Percentiles rank a stretch among this genome's conserved stretches.
phyloP scores from a whole-genome alignment of 2,797 vertebrate species.

The Peromyscus nudipes region DNA sequence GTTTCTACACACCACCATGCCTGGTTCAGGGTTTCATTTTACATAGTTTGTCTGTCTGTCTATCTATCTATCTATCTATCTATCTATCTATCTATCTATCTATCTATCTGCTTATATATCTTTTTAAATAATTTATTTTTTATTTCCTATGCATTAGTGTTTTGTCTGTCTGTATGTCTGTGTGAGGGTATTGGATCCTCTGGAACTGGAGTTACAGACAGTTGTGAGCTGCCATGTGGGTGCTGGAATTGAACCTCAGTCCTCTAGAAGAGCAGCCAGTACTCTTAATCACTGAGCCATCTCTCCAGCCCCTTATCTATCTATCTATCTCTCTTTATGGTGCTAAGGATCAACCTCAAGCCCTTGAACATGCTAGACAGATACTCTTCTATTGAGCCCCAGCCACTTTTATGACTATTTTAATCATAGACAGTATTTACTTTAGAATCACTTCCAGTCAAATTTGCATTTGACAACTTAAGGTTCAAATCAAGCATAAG shows the following conservation, averaged over 20 bases:
- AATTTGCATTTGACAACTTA: constrained; percentile 51
- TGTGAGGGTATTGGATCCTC: not conserved
- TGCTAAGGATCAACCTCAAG: not conserved
- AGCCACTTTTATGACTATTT: not conserved
- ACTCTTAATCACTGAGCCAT: not conserved
- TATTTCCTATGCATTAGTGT: not conserved
- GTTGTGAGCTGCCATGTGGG: not conserved
- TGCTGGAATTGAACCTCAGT: not conserved
- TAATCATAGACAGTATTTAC: constrained; percentile 12
- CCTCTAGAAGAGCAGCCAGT: not conserved
- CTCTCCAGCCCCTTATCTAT: not conserved
- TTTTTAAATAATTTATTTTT: not conserved
- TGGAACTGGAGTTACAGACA: not conserved
- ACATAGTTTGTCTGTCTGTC: not conserved
- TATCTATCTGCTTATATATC: too few relatives aligned
- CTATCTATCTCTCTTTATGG: not conserved
- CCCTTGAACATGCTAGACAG: not conserved
- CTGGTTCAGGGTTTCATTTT: not conserved
- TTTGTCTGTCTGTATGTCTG: not conserved
- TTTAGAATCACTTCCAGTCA: constrained; percentile 61
- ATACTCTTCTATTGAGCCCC: not conserved
- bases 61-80: not conserved
- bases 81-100: not conserved
- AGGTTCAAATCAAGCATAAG: constrained; percentile 59
- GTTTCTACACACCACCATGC: not conserved